Base-by-base conservation (phyloP, 2,113 vertebrate genomes). In the Antechinus flavipes region DNA sequence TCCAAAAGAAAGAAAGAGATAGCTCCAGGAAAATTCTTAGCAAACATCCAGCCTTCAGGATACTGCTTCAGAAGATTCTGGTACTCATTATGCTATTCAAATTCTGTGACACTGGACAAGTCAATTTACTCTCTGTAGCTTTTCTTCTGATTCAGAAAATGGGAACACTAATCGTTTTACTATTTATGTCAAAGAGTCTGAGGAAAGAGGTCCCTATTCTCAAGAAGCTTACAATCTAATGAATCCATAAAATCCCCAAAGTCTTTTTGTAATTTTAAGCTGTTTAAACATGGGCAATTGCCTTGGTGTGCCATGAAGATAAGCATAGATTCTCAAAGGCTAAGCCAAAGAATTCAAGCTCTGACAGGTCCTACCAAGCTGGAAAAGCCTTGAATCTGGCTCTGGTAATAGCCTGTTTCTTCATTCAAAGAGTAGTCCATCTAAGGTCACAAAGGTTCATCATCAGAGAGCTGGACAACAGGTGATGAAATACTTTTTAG, bases 21-120 rank as follows among this genome's bases (percentile, higher is more conserved):
- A 89, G 35, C n/a, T 54, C 91, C 89, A 90, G 55, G 35, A 93
- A 93, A 54, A 25, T 52, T 52, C 52, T 30, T 61, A 58, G 22
- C 26, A 96, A 94, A 93, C 54, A 92, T 26, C 10, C 55, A 89
- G 42, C 42, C n/a, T 93, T 94, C 19, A 95, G 91, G 14, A 91
- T 27, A 93, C 61, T 90, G 49, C 8, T 93, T 76, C 46, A 91
- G 91, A 95, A 96, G 24, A 19, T 0, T 93, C 49, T 55, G n/a
- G n/a, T 42, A 42, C 11, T 84, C n/a, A 42, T 6, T 42, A 84
- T 84, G 7, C 42, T 84, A 42, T 84, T 84, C 35, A 42, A 84
- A 2, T 84, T 84, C 6, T 42, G 35, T 42, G 68, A 42, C 19
- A 84, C 1, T 22, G 0, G 2, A 2, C 8, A 1, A 8, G 24